Base-by-base conservation (phyloP, 2,797 vertebrate genomes). In the Sebastes minor region DNA sequence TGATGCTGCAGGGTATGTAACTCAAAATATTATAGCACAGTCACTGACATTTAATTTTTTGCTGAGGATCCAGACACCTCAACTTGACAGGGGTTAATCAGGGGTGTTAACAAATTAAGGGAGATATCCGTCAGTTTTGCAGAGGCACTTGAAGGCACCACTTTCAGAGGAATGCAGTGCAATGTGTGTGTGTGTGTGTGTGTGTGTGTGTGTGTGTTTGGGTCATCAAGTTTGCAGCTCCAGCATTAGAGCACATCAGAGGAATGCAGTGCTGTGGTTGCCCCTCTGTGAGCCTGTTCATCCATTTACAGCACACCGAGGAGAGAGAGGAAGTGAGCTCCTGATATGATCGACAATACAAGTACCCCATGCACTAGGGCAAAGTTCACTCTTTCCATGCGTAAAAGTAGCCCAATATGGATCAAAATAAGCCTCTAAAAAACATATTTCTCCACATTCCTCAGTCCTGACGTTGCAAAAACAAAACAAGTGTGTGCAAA, bases 51-150 rank as follows among this genome's bases (percentile, higher is more conserved):
- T 90, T 88, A 63, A 90, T 88, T 86, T 46, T 46, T 46, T 83
- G 79, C 76, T 53, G 60, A 65, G 73, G 73, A 88, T 84, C 74
- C 46, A 86, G 80, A 91, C 71, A 85, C 83, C 80, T 90, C 57
- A 74, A 83, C 32, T 77, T 91, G 88, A 85, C 83, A 88, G 76
- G 76, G 59, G 77, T 86, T 90, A 80, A 92, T 90, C 77, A 65
- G 35, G 66, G 78, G 86, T 91, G 93, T 87, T 71, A 79, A 87
- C 85, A 88, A 88, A 93, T 88, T 85, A 71, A 77, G 71, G 52
- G 52, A 25, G 72, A 83, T 78, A 65, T 71, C 77, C 79, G 85
- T 87, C 88, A 88, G 74, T 68, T 68, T 73, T 62, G 25, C 49
- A 52, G 60, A 4, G 65, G 49, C 16, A 56, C 52, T 74, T 70